Base-by-base conservation (phyloP, 2,113 vertebrate genomes). In the Acrocephalus kingi region DNA sequence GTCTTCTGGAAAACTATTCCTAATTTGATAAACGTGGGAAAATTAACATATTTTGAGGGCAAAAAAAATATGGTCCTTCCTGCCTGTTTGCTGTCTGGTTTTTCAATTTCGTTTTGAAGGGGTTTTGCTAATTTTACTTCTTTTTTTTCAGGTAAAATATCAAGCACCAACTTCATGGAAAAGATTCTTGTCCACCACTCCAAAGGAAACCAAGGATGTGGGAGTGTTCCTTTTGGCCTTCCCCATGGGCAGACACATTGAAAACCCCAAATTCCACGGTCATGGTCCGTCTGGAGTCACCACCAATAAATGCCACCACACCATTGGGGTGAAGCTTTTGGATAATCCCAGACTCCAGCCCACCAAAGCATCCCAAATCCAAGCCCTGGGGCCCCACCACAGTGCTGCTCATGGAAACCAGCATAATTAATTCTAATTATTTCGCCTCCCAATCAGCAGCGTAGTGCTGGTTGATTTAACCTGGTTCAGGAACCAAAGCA, bases 181-280 rank as follows among this genome's bases (percentile, higher is more conserved):
- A 58, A 52, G 21, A 3, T 4, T 3, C 37, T 31, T 7, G 46
- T 13, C 49, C 35, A 13, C 10, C 18, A 2, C 10, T 48, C 37
- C 5, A 2, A 16, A 71, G n/a, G 16, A 19, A 61, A 16, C 5
- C 8, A 21, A 23, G 23, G 51, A 8, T 20, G 6, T 17, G 18
- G 43, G 30, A 43, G 10, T 5, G n/a, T 2, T 37, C 45, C 21
- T 37, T 73, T 68, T 4, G 20, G 20, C 82, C 48, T 43, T 8
- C 0, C 1, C 23, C 24, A 1, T 1, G 12, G 67, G 33, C 46
- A 71, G 61, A 23, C 23, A 10, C 27, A 1, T 1, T 4, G 7
- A 22, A 84, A 84, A 80, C 5, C 41, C 33, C 27, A 2, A 15
- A 3, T 14, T 37, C 59, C 3, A 1, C 0, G 6, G 46, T 1